A percentile compares a stretch with the other conserved stretches of the same genome.
Evolutionary conservation across 1,140 invertebrate genomes (phyloP).

Genomic region (Venturia canescens): DNA sequence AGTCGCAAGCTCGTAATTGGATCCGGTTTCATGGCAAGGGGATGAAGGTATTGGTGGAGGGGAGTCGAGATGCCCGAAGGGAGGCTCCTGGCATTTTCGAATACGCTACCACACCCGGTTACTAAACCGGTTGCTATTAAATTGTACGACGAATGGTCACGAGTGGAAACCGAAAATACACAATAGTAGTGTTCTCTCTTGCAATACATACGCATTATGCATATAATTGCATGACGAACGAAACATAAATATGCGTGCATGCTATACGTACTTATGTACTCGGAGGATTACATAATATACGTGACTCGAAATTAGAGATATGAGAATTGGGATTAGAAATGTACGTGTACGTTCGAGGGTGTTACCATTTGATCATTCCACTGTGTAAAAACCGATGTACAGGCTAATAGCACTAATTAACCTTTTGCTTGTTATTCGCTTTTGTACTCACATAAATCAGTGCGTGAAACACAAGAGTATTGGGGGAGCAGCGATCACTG

Average conservation of each 20-base stretch:
- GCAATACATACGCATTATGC: background rate
- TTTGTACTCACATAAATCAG: background rate
- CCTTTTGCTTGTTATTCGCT: background rate
- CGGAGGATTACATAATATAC: slow-evolving; percentile 1
- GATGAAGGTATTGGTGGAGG: background rate
- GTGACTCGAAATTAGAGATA: slow-evolving; percentile 34
- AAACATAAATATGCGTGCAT: background rate
- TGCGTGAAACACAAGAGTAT: background rate
- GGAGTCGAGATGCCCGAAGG: slow-evolving; percentile 4
- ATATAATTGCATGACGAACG: background rate
- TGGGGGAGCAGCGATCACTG: background rate
- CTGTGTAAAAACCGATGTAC: slow-evolving; percentile 1
- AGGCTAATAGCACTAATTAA: background rate
- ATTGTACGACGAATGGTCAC: slow-evolving; percentile 23
- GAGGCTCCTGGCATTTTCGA: background rate
- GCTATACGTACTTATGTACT: background rate
- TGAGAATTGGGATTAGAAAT: slow-evolving; percentile 40
- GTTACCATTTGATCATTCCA: background rate
- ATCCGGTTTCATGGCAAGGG: background rate
- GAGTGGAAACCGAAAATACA: background rate
- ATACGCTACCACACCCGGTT: background rate
- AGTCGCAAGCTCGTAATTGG: slow-evolving; percentile 18
- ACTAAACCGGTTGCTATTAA: slow-evolving; percentile 30
- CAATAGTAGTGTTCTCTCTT: too few relatives aligned
- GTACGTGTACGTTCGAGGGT: background rate